phyloP scores from a whole-genome alignment of 1,140 invertebrate genomes.

The Brachionus calyciflorus region DNA sequence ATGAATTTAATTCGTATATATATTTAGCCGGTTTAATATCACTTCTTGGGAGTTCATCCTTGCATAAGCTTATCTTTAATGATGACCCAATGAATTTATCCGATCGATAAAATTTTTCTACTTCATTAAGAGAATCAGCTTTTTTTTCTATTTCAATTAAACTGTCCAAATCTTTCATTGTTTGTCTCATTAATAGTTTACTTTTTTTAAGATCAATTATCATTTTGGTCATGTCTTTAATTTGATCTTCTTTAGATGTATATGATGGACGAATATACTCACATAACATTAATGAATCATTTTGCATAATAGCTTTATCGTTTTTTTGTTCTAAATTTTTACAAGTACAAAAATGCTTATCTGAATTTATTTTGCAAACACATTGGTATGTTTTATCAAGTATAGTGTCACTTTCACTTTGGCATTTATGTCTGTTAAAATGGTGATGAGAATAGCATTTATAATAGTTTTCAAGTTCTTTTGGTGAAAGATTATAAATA shows the following conservation, averaged over 20 bases:
- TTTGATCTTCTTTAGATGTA: conserved; percentile 22
- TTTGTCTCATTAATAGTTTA: conserved; percentile 2
- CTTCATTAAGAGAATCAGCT: not conserved
- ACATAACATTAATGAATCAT: not conserved
- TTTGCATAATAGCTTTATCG: not conserved
- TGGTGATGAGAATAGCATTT: conserved; percentile 31
- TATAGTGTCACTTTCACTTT: not conserved
- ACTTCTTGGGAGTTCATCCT: conserved; percentile 2
- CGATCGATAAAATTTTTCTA: conserved; percentile 24
- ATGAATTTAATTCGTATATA: not conserved
- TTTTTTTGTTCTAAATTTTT: not conserved
- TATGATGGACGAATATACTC: conserved; percentile 13
- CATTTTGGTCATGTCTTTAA: not conserved
- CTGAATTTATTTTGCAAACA: not conserved
- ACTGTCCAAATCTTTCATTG: conserved; percentile 5
- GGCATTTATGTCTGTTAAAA: not conserved
- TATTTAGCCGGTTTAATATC: conserved; percentile 33
- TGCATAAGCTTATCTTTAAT: not conserved
- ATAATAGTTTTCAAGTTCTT: conserved; percentile 25
- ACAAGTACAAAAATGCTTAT: not conserved
- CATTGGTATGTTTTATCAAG: not conserved
- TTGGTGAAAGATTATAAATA: not conserved
- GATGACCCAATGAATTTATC: conserved; percentile 41
- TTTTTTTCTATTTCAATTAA: conserved; percentile 12
- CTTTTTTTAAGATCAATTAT: not conserved